These are phyloP conservation scores for Lycocorax pyrrhopterus DNA, from an alignment of 2,113 vertebrate genomes.

Conservation along the genomic window DNA sequence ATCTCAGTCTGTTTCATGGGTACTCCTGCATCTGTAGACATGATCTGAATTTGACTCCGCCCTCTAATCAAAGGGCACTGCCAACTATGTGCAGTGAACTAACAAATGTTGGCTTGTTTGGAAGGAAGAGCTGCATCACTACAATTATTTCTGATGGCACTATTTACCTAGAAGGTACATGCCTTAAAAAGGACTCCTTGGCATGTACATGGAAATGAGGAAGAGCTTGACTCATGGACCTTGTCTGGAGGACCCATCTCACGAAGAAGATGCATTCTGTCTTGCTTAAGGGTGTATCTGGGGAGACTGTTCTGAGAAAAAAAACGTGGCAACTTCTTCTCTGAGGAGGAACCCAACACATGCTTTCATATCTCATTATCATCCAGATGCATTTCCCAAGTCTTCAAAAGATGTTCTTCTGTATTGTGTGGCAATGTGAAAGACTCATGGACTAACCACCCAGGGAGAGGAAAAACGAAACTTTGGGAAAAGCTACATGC, in stretches of 20 bases:
- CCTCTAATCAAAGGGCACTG: not conserved
- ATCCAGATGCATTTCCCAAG: not conserved
- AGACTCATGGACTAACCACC: not conserved
- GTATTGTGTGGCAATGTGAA: not conserved
- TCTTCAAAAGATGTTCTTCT: not conserved
- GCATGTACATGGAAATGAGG: not conserved
- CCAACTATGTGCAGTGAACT: not conserved
- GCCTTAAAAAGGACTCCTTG: not conserved
- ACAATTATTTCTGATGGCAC: not conserved
- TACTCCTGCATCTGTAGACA: not conserved
- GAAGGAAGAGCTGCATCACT: not conserved
- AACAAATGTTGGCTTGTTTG: not conserved
- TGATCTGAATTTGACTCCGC: not conserved
- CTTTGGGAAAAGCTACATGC: not conserved
- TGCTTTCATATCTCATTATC: not conserved
- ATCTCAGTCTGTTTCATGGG: not conserved
- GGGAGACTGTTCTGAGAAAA: not conserved
- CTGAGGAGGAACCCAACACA: not conserved
- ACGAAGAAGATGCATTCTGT: not conserved
- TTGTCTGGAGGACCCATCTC: not conserved
- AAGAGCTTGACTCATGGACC: not conserved
- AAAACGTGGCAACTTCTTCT: not conserved
- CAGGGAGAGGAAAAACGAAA: not conserved
- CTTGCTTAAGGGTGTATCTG: not conserved
- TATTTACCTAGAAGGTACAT: not conserved